A percentile compares a stretch with the other conserved stretches of the same genome.
Conservation (phyloP, 2,888 invertebrate species). For the Encarsia formosa region DNA sequence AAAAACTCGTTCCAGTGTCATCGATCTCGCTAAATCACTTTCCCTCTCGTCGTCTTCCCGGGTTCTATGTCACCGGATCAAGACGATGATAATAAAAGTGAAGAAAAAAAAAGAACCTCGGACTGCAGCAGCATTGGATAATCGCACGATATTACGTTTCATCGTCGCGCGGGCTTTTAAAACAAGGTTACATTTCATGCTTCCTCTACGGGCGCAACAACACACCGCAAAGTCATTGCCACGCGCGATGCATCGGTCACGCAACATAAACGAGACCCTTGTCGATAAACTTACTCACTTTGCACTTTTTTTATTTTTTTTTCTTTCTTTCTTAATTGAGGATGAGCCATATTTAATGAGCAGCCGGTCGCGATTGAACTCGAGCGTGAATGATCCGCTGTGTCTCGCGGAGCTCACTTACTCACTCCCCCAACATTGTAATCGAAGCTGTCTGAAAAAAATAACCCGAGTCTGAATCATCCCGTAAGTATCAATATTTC, state of each 20-base stretch:
- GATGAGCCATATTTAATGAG: too few species aligned
- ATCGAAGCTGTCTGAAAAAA: too few species aligned
- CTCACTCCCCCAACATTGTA: background rate
- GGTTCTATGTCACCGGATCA: conserved; percentile 27
- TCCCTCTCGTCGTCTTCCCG: too few species aligned
- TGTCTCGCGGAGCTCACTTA: background rate
- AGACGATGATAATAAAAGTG: too few species aligned
- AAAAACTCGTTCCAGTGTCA: too few species aligned
- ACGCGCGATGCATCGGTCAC: conserved; percentile 23
- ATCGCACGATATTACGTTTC: conserved; percentile 14
- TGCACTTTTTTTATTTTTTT: background rate
- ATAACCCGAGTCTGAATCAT: too few species aligned
- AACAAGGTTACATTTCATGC: conserved; percentile 34
- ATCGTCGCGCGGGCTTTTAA: conserved; percentile 27
- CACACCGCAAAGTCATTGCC: conserved; percentile 31
- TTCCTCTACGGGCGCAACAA: conserved; percentile 11
- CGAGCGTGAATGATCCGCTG: background rate
- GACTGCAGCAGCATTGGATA: conserved; percentile 21
- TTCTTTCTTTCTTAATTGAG: background rate
- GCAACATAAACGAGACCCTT: conserved; percentile 2
- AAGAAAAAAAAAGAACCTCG: background rate
- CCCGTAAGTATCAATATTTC: too few species aligned
- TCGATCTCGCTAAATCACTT: too few species aligned
- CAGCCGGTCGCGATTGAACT: background rate
- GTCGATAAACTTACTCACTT: background rate